Base-by-base conservation (phyloP, 2,113 vertebrate genomes). In the Galeopterus variegatus region DNA sequence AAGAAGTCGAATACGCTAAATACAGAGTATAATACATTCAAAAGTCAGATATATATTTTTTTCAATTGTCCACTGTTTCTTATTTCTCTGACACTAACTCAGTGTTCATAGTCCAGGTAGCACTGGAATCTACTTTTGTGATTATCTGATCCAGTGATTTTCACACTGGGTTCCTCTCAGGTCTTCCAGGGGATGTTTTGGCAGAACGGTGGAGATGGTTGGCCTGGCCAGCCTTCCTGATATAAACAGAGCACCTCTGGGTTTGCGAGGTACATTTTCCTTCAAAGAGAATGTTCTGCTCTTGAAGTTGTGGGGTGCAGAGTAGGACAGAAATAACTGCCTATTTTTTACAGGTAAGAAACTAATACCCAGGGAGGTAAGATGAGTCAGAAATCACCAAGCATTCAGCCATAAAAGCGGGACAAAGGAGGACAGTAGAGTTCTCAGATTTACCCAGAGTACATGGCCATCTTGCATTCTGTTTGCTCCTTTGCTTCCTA, bases 401-500 rank as follows among this genome's bases (percentile, higher is more conserved):
- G 45, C 31, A 14, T 48, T 95, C 21, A 8, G 23, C 62, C 56
- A 1, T 75, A 56, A 79, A 89, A 58, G 36, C 41, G 28, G 67
- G 33, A 45, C 36, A n/a, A 8, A 83, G 28, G 88, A 93, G 79
- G 56, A 48, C 9, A 54, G 0, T 33, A 45, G 64, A 52, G n/a
- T 48, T 33, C 86, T 60, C 24, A 14, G 62, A n/a, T 24, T 70
- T 6, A 11, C 8, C 6, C 23, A 41, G 19, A 31, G 62, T 77
- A 6, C 0, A 0, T 4, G 45, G n/a, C 67, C 56, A 19, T 31
- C 77, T 73, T n/a, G 48, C 17, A 21, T 88, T 72, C 60, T 70
- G 7, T 88, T n/a, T 69, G 10, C 60, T 41, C 48, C 36, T 95
- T 93, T 93, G 52, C 86, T 98, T 97, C 97, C 94, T 98, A 99